Conservation (phyloP, 2,113 vertebrate species). For the Origma solitaria region DNA sequence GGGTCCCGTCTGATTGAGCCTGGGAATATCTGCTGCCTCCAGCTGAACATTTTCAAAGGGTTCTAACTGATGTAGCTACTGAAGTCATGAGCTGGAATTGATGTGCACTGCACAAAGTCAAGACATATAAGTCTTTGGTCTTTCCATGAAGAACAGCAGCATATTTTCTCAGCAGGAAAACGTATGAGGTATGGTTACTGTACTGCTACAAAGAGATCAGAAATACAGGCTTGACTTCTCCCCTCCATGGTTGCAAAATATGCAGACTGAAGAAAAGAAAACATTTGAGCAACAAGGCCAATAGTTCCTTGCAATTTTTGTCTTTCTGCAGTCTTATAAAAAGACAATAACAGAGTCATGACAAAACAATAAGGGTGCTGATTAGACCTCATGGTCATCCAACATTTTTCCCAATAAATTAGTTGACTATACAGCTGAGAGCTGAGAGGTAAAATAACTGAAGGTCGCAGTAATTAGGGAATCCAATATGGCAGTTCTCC, state of each 20-base stretch:
- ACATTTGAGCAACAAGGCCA: neutral
- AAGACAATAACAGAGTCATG: neutral
- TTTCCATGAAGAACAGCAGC: neutral
- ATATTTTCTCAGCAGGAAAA: constrained; percentile 29
- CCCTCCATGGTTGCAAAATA: neutral
- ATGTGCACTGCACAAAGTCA: constrained; percentile 9
- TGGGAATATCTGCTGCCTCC: constrained; percentile 30
- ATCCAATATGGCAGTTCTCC: neutral
- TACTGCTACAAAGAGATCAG: neutral
- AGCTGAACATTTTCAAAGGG: constrained; percentile 26
- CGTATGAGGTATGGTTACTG: neutral
- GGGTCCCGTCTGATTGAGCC: constrained; percentile 4
- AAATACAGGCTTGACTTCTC: neutral
- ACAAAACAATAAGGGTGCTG: neutral
- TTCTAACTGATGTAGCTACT: neutral
- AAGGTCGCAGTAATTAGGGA: neutral
- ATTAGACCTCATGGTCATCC: neutral
- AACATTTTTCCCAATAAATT: neutral
- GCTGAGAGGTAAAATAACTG: neutral
- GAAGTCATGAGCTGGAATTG: constrained; percentile 23
- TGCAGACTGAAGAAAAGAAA: neutral
- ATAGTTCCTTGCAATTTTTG: neutral
- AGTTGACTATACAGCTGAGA: neutral
- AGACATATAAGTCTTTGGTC: constrained; percentile 15
- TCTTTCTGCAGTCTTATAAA: neutral